phyloP scores from a whole-genome alignment of 1,140 invertebrate species.

The Pseudomyrmex concolor region DNA sequence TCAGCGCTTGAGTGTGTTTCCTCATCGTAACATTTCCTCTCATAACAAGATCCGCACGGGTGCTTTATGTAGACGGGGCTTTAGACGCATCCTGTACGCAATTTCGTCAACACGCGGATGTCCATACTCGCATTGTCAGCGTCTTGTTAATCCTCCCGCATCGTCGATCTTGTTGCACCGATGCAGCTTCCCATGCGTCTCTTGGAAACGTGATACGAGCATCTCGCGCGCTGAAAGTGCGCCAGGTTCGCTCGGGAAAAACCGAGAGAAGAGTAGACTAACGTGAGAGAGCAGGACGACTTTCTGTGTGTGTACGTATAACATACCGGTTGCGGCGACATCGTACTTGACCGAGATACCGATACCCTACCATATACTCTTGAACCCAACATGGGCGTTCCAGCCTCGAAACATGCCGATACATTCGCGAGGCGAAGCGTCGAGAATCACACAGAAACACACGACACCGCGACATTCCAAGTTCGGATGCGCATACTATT shows the following conservation, averaged over 20 bases:
- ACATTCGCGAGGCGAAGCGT: conserved; percentile 2
- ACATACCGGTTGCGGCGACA: conserved; percentile 29
- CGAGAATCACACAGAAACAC: conserved; percentile 8
- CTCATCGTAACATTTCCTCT: background rate
- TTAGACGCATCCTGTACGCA: conserved; percentile 15
- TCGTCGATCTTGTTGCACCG: conserved; percentile 57
- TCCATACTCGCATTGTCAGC: conserved; percentile 47
- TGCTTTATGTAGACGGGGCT: background rate
- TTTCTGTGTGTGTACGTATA: background rate
- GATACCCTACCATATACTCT: conserved; percentile 41
- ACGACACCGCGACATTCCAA: conserved; percentile 17
- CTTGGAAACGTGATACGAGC: conserved; percentile 44
- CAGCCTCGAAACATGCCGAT: conserved; percentile 16
- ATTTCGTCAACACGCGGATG: conserved; percentile 30
- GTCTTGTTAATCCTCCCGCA: conserved; percentile 56
- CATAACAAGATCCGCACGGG: background rate
- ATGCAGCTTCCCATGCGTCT: conserved; percentile 43
- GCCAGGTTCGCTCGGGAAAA: conserved; percentile 42
- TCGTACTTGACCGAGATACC: conserved; percentile 58
- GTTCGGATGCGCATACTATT: background rate
- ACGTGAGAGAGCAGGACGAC: conserved; percentile 3
- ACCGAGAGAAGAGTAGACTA: conserved; percentile 1
- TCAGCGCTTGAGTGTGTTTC: background rate
- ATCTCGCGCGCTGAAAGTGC: conserved; percentile 1
- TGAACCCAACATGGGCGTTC: conserved; percentile 48